phyloP scores from a whole-genome alignment of 2,113 vertebrate genomes.

The Mus spicilegus region DNA sequence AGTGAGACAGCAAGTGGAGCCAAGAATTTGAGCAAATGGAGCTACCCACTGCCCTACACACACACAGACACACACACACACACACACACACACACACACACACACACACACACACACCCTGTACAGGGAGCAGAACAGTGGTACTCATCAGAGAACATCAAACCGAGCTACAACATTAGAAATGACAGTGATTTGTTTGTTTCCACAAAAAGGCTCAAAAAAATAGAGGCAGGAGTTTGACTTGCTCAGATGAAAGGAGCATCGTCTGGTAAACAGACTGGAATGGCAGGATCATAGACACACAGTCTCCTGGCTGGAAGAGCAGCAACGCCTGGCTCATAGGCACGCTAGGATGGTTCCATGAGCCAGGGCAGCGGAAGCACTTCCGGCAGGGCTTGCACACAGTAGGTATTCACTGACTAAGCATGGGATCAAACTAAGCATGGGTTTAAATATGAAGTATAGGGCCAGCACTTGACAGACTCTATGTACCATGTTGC shows the following conservation, averaged over 20 bases:
- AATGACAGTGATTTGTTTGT: slow-evolving; percentile 72
- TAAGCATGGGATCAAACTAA: not conserved
- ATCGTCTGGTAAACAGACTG: slow-evolving; percentile 36
- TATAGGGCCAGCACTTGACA: not conserved
- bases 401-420: not conserved
- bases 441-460: not conserved
- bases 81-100: not conserved
- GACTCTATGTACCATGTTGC: not conserved
- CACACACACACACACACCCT: not conserved
- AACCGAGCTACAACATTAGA: not conserved
- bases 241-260: slow-evolving; percentile 44
- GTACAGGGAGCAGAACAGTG: not conserved
- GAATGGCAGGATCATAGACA: not conserved
- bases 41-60: too few species aligned
- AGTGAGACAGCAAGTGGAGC: not conserved
- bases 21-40: not conserved
- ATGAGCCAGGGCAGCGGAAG: not conserved
- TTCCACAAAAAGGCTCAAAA: slow-evolving; percentile 52
- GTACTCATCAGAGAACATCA: slow-evolving; percentile 47
- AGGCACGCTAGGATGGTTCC: not conserved
- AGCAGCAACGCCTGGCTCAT: not conserved
- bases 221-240: slow-evolving; percentile 52
- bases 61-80: not conserved
- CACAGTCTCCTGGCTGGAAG: not conserved
- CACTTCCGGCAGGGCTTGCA: not conserved